Evolutionary conservation across 2,113 vertebrate species (phyloP), one percentile per base, ranked within the genome.

Genomic region (Acanthochromis polyacanthus): DNA sequence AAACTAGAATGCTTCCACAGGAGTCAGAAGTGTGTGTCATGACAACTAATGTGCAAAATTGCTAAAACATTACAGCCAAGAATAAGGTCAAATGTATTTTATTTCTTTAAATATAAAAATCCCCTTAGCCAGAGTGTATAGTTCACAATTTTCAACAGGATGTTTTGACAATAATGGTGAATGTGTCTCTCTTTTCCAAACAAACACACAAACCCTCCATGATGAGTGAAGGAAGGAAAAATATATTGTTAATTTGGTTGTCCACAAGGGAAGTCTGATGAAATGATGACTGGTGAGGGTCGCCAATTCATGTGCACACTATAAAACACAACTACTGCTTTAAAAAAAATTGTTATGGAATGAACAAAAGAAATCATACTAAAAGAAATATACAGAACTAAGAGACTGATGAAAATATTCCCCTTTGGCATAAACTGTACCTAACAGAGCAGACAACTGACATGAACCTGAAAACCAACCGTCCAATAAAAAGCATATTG

Each of bases 21-120:
- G 10, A 1, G 32, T 7, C 32, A 9, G 6, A 8, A 36, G 32
- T 36, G 10, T 6, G 8, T 10, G 40, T 43, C 15, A 43, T 15
- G 40, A 20, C 1, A 7, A 11, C 10, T 19, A 3, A 8, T 20
- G 10, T 56, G 16, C 53, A 69, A 38, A 67, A 52, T 9, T 5
- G n/a, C 48, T 51, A 19, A 51, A 51, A 10, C 20, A 78, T 22
- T n/a, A 38, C 62, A 62, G 38, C 20, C 50, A 64, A 3, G 2
- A 66, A 56, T 79, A 86, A 85, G 88, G 81, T 83, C 87, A 91
- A 88, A 86, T 89, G 67, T 67, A 81, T 87, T 91, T 93, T 91
- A 91, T 92, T 92, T 83, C 46, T 88, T 93, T 93, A 93, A 93
- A 93, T 93, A 93, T 91, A 93, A 93, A 93, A 93, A 71, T 75